phyloP scores from a whole-genome alignment of 2,888 invertebrate species.

The Dynastes hyllus region DNA sequence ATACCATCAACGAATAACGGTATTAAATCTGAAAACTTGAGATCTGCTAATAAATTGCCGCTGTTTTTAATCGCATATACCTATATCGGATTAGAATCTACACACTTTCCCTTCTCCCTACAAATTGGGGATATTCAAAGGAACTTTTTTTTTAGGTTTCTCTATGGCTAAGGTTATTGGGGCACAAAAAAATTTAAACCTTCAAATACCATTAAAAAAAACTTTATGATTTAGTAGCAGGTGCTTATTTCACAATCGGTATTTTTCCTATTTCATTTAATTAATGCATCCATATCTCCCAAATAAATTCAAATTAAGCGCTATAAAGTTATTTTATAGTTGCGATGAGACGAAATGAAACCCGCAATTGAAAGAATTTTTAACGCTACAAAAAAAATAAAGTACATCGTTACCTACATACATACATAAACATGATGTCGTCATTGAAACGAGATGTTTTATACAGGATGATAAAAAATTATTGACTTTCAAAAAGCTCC shows the following conservation, averaged over 20 bases:
- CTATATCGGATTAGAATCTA: too few species aligned
- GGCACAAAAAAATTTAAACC: too few species aligned
- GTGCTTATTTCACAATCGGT: slow-evolving; percentile 11
- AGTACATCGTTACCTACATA: slow-evolving; percentile 5
- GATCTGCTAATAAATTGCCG: slow-evolving; percentile 6
- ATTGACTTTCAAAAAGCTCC: too few species aligned
- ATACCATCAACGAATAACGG: too few species aligned
- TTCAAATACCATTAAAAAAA: neutral
- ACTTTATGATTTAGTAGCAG: slow-evolving; percentile 28
- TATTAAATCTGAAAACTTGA: neutral
- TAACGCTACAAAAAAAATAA: neutral
- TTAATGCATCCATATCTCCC: slow-evolving; percentile 23
- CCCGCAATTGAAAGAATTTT: neutral
- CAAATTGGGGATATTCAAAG: too few species aligned
- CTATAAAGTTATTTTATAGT: slow-evolving; percentile 28
- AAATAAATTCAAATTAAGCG: slow-evolving; percentile 13
- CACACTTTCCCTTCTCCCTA: too few species aligned
- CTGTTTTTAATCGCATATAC: neutral
- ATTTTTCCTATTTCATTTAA: slow-evolving; percentile 26
- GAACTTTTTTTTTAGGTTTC: too few species aligned
- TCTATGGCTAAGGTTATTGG: slow-evolving; percentile 1
- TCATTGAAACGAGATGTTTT: neutral
- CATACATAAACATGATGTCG: neutral
- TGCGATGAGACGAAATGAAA: neutral
- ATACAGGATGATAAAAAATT: neutral